Conservation (phyloP, 2,888 invertebrate genomes). For the Arctia plantaginis region DNA sequence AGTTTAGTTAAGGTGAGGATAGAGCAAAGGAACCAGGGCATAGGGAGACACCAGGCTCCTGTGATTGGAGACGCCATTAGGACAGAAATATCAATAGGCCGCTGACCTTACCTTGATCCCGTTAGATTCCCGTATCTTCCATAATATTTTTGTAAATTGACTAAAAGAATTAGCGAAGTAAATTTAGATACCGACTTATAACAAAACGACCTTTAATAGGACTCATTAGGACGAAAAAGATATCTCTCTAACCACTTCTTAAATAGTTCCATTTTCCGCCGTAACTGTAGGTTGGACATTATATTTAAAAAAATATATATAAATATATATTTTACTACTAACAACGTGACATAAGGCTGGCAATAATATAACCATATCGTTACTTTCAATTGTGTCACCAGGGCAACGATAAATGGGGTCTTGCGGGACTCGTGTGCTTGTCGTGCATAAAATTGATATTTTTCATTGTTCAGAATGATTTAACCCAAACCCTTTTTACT, state of each 20-base stretch:
- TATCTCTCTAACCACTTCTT: not conserved
- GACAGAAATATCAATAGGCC: not conserved
- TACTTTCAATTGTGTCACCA: not conserved
- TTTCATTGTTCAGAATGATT: not conserved
- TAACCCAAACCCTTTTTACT: not conserved
- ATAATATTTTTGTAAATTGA: not conserved
- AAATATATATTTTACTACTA: not conserved
- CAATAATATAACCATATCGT: not conserved
- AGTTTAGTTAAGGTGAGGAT: not conserved
- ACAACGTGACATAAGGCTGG: not conserved
- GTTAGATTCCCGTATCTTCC: not conserved
- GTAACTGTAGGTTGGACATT: too few relatives aligned
- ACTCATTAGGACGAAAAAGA: conserved; percentile 12
- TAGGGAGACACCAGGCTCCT: too few relatives aligned
- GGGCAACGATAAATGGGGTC: not conserved
- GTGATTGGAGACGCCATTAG: not conserved
- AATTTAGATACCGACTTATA: not conserved
- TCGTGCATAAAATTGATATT: conserved; percentile 1
- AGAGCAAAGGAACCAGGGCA: too few relatives aligned
- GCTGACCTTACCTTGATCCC: not conserved
- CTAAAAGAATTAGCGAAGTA: not conserved
- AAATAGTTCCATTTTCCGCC: not conserved
- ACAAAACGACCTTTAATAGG: conserved; percentile 1
- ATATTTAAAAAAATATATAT: too few relatives aligned
- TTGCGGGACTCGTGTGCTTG: not conserved